Base-by-base conservation (phyloP, 2,113 vertebrate genomes). In the Neodon shergylaensis region DNA sequence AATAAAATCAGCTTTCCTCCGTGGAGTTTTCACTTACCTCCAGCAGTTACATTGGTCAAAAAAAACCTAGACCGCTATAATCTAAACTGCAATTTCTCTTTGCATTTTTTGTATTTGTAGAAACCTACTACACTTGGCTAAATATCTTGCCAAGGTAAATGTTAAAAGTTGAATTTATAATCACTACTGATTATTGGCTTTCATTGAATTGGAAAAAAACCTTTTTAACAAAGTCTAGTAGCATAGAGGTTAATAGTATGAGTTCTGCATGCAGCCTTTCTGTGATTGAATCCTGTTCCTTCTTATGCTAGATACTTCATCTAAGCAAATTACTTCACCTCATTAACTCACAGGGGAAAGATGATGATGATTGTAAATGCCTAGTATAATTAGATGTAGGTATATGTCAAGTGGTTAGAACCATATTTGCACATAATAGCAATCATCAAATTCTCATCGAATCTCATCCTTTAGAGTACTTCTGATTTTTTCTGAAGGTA, bases 81-180 rank as follows among this genome's bases (percentile, higher is more conserved):
- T 1, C 17, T 86, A 36, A 82, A 82, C 28, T 93, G 7, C 11
- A 89, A 73, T 86, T 95, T 19, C 49, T 90, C 42, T 70, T 70
- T 36, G 22, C 1, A 14, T 79, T 73, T 76, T 94, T 93, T 77
- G 54, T 82, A 24, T 87, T 87, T 88, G 52, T 66, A 85, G 77
- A 73, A 77, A 66, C 16, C 39, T 47, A 65, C 24, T 91, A 77
- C 36, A 42, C 73, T 24, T 44, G 14, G 5, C 73, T 95, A 90
- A 89, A 90, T 95, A 82, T 92, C 13, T 94, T 90, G 39, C 42
- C 84, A 94, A 70, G 42, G 42, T 77, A 54, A 87, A 13, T 90
- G 42, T 88, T 61, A 90, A 54, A 77, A 79, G 47, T 92, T 11
- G 19, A 83, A 63, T 79, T 63, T 96, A 12, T 63, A 93, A 83